These are phyloP conservation scores for Arenaria interpres DNA, from an alignment of 2,113 vertebrate genomes.

Conservation along the genomic window DNA sequence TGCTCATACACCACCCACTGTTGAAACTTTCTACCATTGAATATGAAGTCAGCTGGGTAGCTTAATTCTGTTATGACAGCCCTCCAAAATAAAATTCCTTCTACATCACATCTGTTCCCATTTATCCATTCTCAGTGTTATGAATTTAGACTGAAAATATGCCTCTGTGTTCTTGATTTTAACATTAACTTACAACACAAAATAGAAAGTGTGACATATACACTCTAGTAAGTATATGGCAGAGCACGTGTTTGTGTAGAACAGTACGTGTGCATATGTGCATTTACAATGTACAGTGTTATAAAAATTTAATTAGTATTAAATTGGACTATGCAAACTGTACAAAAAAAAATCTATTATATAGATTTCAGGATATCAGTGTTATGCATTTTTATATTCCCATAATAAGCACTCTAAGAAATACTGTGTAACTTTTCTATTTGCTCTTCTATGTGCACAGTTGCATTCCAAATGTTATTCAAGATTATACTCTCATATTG, in stretches of 20 bases:
- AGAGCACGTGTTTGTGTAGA: not conserved
- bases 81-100: conserved; percentile 31
- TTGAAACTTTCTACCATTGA: not conserved
- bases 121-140: not conserved
- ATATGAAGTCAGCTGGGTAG: conserved; percentile 41
- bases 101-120: conserved; percentile 28
- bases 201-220: not conserved
- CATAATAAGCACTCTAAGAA: not conserved
- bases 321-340: not conserved
- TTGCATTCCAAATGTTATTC: not conserved
- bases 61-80: conserved; percentile 34
- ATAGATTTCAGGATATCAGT: not conserved
- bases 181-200: not conserved
- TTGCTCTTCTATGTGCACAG: not conserved
- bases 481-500: not conserved
- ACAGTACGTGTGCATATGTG: not conserved
- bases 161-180: not conserved
- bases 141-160: conserved; percentile 1
- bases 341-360: not conserved
- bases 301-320: not conserved
- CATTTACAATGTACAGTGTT: not conserved
- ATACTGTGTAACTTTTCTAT: not conserved
- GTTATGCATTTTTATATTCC: not conserved
- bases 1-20: conserved; percentile 37
- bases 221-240: not conserved